Evolutionary conservation across 2,888 invertebrate genomes (phyloP).

Genomic region (Perdita meconis): DNA sequence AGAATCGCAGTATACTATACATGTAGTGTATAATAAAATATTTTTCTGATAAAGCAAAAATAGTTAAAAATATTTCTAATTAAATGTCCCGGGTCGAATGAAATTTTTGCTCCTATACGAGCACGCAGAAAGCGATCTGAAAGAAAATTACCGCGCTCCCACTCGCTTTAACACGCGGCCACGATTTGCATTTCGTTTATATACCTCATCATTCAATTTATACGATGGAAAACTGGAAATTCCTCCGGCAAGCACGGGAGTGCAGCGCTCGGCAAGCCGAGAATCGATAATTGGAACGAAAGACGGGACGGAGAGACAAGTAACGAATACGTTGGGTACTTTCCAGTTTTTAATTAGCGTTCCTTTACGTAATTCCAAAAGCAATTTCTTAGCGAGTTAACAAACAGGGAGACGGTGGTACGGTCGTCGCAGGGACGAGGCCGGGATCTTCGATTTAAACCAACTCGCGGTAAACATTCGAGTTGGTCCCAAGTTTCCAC

Average conservation of each 20-base stretch:
- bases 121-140: not conserved
- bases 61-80: not conserved
- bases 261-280: not conserved
- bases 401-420: slow-evolving; percentile 52
- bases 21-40: too few relatives aligned
- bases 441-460: slow-evolving; percentile 64
- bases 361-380: slow-evolving; percentile 65
- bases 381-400: slow-evolving; percentile 66
- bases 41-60: not conserved
- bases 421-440: slow-evolving; percentile 43
- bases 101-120: not conserved
- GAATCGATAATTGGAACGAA: slow-evolving; percentile 25
- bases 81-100: not conserved
- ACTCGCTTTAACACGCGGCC: not conserved
- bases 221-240: slow-evolving; percentile 15
- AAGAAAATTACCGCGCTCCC: slow-evolving; percentile 5
- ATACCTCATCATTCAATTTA: slow-evolving; percentile 30
- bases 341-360: slow-evolving; percentile 74
- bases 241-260: not conserved
- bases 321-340: slow-evolving; percentile 24
- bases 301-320: not conserved
- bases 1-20: too few relatives aligned
- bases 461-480: slow-evolving; percentile 75
- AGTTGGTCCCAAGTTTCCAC: slow-evolving; percentile 70
- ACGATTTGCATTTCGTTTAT: not conserved